Conservation (phyloP, 2,797 vertebrate genomes). For the Sylvilagus floridanus region DNA sequence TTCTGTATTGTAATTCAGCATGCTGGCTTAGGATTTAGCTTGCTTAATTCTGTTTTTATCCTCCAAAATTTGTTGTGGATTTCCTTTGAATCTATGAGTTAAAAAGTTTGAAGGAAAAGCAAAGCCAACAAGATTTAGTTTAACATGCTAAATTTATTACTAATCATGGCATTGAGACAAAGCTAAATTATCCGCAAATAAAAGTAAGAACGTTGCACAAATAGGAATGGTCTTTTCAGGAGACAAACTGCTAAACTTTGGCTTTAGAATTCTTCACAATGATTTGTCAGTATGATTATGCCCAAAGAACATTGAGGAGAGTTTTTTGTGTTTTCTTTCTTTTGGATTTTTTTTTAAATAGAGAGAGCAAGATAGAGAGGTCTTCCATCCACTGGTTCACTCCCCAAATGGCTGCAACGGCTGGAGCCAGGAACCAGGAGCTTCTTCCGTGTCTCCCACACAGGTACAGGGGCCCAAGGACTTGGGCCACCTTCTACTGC, state of each 20-base stretch:
- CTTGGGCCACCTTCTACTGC: no score
- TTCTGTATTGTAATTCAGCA: not conserved
- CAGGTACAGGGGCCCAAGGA: no score
- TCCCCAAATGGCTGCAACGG: no score
- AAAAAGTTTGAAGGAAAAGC: not conserved
- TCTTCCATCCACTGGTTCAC: no score
- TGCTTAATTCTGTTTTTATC: constrained; percentile 23
- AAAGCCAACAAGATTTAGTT: not conserved
- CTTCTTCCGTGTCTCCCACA: no score
- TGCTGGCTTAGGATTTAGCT: not conserved
- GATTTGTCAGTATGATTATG: not conserved
- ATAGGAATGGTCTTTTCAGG: not conserved
- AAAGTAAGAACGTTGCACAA: not conserved
- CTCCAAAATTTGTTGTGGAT: not conserved
- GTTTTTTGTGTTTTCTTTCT: no score
- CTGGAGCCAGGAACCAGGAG: no score
- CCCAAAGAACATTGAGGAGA: not conserved
- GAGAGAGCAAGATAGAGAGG: no score
- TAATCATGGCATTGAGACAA: not conserved
- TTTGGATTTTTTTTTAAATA: no score
- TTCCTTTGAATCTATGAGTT: not conserved
- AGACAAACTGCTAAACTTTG: not conserved
- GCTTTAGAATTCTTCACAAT: not conserved
- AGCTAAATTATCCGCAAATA: not conserved
- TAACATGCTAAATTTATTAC: not conserved